Percentiles rank a stretch among this genome's conserved stretches.
These are phyloP conservation scores for Cossypha polioptera DNA, from an alignment of 2,797 vertebrate genomes.

Conservation along the genomic window DNA sequence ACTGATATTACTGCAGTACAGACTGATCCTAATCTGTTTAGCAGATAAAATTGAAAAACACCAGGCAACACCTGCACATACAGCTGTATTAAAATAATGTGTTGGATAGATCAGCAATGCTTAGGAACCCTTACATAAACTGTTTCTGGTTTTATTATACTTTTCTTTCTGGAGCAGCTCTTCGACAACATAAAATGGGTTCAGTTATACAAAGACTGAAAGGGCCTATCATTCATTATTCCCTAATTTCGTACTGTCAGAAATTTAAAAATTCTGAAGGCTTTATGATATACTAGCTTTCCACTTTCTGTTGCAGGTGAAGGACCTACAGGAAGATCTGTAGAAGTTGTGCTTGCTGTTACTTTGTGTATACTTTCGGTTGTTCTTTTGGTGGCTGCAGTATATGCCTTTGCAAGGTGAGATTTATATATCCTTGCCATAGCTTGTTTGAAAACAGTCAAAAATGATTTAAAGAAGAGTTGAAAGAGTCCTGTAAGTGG, in stretches of 20 bases:
- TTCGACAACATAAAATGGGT: not conserved
- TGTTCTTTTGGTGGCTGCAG: conserved; percentile 87
- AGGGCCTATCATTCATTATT: not conserved
- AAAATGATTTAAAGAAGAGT: not conserved
- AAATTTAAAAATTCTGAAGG: not conserved
- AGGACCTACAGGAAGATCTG: conserved; percentile 83
- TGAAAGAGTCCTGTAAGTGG: not conserved
- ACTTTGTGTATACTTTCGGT: conserved; percentile 90
- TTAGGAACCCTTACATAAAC: not conserved
- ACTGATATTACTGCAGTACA: not conserved
- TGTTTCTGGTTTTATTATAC: not conserved
- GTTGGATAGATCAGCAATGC: not conserved
- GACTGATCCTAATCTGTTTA: not conserved
- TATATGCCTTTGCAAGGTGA: conserved; percentile 92
- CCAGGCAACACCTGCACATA: not conserved
- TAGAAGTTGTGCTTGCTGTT: conserved; percentile 93
- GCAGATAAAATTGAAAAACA: not conserved
- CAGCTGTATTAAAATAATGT: not conserved
- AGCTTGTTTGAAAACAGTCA: not conserved
- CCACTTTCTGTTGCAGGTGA: conserved; percentile 77
- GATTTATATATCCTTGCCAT: not conserved
- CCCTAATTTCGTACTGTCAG: not conserved
- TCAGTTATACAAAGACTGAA: not conserved
- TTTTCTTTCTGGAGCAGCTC: not conserved
- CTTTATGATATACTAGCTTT: not conserved